These are phyloP conservation scores for Gymnobelideus leadbeateri DNA, from an alignment of 2,113 vertebrate species.

Conservation along the genomic window DNA sequence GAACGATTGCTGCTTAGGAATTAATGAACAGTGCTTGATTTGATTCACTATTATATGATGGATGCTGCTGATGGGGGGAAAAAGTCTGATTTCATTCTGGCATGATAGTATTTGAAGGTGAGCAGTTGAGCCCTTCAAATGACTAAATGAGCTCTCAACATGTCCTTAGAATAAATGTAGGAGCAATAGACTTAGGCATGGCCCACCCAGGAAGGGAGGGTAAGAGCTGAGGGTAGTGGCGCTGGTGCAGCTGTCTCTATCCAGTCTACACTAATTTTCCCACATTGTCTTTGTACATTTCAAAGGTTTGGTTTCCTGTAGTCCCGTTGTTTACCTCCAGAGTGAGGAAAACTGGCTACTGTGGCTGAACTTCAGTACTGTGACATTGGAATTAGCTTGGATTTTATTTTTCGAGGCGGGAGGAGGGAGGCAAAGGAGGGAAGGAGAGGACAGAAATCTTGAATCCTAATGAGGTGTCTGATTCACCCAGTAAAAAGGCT, in stretches of 20 bases:
- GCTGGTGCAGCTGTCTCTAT: slow-evolving; percentile 40
- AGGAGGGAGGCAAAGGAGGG: not conserved
- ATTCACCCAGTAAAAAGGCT: not conserved
- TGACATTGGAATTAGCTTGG: not conserved
- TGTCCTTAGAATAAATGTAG: slow-evolving; percentile 47
- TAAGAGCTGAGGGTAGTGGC: slow-evolving; percentile 25
- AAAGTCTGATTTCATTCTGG: slow-evolving; percentile 55
- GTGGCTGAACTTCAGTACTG: not conserved
- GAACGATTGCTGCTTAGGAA: slow-evolving; percentile 68
- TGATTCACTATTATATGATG: slow-evolving; percentile 60
- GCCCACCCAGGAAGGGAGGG: slow-evolving; percentile 35
- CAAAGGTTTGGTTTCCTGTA: slow-evolving; percentile 65
- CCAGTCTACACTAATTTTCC: slow-evolving; percentile 65
- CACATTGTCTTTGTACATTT: slow-evolving; percentile 78
- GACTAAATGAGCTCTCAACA: not conserved
- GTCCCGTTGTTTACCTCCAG: not conserved
- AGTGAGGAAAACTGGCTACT: slow-evolving; percentile 26
- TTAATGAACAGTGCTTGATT: slow-evolving; percentile 49
- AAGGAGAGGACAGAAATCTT: not conserved
- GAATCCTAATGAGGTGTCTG: slow-evolving; percentile 44
- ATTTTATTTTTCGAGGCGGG: not conserved
- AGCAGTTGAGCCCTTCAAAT: slow-evolving; percentile 22
- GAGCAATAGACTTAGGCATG: not conserved
- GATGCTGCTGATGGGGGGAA: slow-evolving; percentile 79
- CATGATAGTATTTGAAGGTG: slow-evolving; percentile 61